phyloP scores from a whole-genome alignment of 2,888 invertebrate species.

The Allygus modestus region DNA sequence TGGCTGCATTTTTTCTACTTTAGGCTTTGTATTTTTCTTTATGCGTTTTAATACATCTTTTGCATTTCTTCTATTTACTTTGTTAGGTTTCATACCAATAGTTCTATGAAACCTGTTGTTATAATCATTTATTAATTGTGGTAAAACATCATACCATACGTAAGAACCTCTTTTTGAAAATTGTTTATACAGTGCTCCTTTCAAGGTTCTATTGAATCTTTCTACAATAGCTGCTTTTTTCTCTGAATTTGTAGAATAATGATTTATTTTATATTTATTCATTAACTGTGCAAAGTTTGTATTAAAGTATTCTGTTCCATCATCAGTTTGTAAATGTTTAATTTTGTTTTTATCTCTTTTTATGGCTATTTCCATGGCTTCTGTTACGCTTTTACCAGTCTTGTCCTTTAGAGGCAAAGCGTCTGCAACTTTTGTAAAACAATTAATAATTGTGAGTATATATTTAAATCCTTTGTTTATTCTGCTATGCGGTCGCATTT shows the following conservation, averaged over 20 bases:
- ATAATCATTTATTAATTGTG: conserved; percentile 60
- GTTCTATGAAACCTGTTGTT: conserved; percentile 63
- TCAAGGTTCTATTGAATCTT: conserved; percentile 64
- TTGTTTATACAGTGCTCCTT: conserved; percentile 57
- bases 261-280: conserved; percentile 64
- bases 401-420: conserved; percentile 61
- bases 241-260: conserved; percentile 63
- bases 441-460: conserved; percentile 51
- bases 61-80: conserved; percentile 57
- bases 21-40: background rate
- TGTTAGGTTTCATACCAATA: conserved; percentile 63
- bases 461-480: conserved; percentile 47
- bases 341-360: conserved; percentile 24
- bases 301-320: conserved; percentile 65
- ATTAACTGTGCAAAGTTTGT: conserved; percentile 61
- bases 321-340: conserved; percentile 66
- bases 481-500: conserved; percentile 50
- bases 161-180: conserved; percentile 51
- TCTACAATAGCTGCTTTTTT: conserved; percentile 63
- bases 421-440: conserved; percentile 50
- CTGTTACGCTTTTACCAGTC: conserved; percentile 34
- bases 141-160: conserved; percentile 59
- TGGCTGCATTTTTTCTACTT: background rate
- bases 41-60: conserved; percentile 3
- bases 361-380: conserved; percentile 36